These are phyloP conservation scores for Drosophila santomea DNA, from an alignment of 1,140 invertebrate genomes.

Conservation along the genomic window DNA sequence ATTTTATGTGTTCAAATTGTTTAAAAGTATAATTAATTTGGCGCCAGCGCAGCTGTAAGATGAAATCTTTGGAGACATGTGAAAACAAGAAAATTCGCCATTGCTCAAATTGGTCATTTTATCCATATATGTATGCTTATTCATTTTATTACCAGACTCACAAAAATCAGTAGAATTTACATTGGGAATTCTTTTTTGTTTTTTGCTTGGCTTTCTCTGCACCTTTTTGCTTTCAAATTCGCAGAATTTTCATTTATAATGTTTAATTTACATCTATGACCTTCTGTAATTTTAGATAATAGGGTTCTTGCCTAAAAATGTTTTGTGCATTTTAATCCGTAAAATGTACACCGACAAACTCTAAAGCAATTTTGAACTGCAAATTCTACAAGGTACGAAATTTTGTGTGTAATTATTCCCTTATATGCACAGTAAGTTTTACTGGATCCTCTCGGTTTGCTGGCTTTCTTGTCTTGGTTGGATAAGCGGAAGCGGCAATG, in stretches of 20 bases:
- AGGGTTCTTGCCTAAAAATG: slow-evolving; percentile 28
- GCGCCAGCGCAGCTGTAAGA: too few relatives aligned
- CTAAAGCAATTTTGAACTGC: slow-evolving; percentile 83
- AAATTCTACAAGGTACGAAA: slow-evolving; percentile 84
- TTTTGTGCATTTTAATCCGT: slow-evolving; percentile 31
- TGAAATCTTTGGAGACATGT: neutral
- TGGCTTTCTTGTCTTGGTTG: slow-evolving; percentile 20
- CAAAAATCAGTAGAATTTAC: slow-evolving; percentile 67
- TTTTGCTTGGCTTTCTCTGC: slow-evolving; percentile 32
- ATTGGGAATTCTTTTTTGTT: slow-evolving; percentile 54
- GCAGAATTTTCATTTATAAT: slow-evolving; percentile 47
- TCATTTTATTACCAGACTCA: slow-evolving; percentile 68
- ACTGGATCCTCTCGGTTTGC: slow-evolving; percentile 17
- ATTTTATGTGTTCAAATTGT: too few relatives aligned
- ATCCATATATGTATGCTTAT: slow-evolving; percentile 50
- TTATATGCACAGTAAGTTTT: slow-evolving; percentile 40
- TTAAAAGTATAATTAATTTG: too few relatives aligned
- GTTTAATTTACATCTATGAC: slow-evolving; percentile 46
- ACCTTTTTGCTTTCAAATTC: slow-evolving; percentile 57
- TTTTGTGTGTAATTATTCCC: slow-evolving; percentile 50
- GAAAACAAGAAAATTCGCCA: neutral
- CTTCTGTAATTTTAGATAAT: slow-evolving; percentile 16
- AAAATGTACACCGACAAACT: slow-evolving; percentile 58
- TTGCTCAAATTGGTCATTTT: neutral
- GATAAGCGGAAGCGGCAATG: slow-evolving; percentile 49